Evolutionary conservation across 2,113 vertebrate genomes (phyloP), one percentile per base, ranked within the genome.

Genomic region (Cercopithecus mona): DNA sequence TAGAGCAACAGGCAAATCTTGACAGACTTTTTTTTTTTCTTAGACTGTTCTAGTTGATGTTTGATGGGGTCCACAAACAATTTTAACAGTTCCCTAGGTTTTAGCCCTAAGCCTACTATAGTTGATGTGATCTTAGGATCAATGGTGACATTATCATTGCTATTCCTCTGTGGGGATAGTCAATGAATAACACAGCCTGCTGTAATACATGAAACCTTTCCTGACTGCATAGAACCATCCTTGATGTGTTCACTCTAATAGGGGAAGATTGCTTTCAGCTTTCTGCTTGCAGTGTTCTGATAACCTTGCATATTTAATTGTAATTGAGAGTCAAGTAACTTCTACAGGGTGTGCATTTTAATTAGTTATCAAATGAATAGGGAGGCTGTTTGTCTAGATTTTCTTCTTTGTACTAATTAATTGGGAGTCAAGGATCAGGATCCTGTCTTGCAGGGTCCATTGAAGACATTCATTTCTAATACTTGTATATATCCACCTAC

Each of bases 351-450:
- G 45, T 86, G 96, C 98, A 98, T 99, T 98, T 98, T 99, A 98
- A 99, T 98, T 97, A 98, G 94, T 84, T 96, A 93, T 98, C 97
- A 98, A 97, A 98, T 98, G 97, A 98, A 97, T 94, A 93, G 92
- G 93, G 96, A 98, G 82, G 94, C 57, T 98, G 94, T 98, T 98
- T 98, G 97, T 97, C 97, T 98, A 97, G 98, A 98, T 98, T 97
- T 98, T 93, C 93, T 98, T 96, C 98, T 99, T 98, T 98, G 97
- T 97, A 96, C 90, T 98, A 98, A 99, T 98, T 99, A 98, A 98
- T 98, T 98, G 97, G 92, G 93, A 85, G 94, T 97, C 97, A 0
- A 93, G 98, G 98, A 93, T 98, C 97, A 96, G 94, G 83, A 97
- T 98, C 97, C 96, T 98, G 96, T 96, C 97, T 99, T 94, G 95